Percentiles rank a stretch among this genome's conserved stretches.
These are phyloP conservation scores for Sebastiscus tertius DNA, from an alignment of 2,797 vertebrate species.

Conservation along the genomic window DNA sequence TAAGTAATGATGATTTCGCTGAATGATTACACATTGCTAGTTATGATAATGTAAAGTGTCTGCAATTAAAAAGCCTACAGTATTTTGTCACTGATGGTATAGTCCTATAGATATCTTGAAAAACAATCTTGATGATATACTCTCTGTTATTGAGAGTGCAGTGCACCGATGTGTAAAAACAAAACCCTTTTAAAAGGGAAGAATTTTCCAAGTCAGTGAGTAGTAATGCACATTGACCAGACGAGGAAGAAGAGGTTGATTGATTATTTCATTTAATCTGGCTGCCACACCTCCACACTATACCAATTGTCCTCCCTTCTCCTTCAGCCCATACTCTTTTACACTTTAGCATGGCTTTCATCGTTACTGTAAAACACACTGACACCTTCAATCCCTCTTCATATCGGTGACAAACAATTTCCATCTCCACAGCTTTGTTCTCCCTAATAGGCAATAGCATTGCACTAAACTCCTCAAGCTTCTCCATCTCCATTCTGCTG, in stretches of 20 bases:
- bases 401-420: conserved; percentile 68
- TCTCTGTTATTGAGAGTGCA: conserved; percentile 32
- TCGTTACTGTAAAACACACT: conserved; percentile 62
- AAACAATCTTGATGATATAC: conserved; percentile 16
- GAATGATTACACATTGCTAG: background rate
- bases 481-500: conserved; percentile 73
- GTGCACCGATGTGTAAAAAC: conserved; percentile 39
- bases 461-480: conserved; percentile 63
- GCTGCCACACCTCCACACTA: conserved; percentile 56
- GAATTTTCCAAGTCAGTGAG: conserved; percentile 63
- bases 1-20: background rate
- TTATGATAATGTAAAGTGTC: background rate
- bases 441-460: conserved; percentile 58
- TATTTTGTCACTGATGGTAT: conserved; percentile 20
- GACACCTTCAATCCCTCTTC: conserved; percentile 57
- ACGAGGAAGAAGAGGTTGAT: conserved; percentile 61
- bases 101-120: conserved; percentile 6
- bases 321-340: conserved; percentile 34
- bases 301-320: conserved; percentile 36
- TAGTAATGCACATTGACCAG: conserved; percentile 56
- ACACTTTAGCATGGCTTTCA: conserved; percentile 46
- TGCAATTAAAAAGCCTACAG: background rate
- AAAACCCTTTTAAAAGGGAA: conserved; percentile 44
- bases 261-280: conserved; percentile 71
- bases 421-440: conserved; percentile 65